phyloP scores from a whole-genome alignment of 92 coral and sea anemone species.

The Phenganax stokvisi region DNA sequence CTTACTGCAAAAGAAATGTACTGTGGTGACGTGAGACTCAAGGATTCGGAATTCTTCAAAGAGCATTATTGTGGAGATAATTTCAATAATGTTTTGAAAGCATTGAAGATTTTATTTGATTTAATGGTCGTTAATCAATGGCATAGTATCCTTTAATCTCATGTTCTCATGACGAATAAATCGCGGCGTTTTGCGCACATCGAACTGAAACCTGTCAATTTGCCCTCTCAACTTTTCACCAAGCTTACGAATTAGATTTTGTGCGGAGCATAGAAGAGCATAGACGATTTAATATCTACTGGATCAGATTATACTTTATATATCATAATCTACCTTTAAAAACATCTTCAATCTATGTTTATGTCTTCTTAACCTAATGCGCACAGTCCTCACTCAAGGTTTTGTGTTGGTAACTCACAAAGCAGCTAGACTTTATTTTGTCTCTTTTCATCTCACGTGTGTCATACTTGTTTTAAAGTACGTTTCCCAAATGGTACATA shows the following conservation, averaged over 20 bases:
- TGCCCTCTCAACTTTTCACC: too few relatives aligned
- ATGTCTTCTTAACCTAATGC: conserved; percentile 41
- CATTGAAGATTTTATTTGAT: conserved; percentile 82
- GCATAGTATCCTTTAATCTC: conserved; percentile 87
- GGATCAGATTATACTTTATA: neutral
- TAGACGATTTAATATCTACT: neutral
- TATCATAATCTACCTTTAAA: neutral
- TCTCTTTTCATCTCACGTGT: conserved; percentile 84
- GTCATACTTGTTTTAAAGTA: conserved; percentile 94
- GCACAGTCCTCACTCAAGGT: conserved; percentile 79
- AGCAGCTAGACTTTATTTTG: conserved; percentile 79
- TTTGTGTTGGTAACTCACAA: conserved; percentile 76
- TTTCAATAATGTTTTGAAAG: conserved; percentile 65
- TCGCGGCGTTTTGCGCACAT: too few relatives aligned
- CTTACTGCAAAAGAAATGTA: conserved; percentile 46
- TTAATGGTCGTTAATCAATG: conserved; percentile 93
- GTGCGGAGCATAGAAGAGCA: neutral
- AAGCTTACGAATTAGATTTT: neutral
- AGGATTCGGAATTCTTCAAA: conserved; percentile 69
- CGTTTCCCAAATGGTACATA: conserved; percentile 38
- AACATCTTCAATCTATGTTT: neutral
- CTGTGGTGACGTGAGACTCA: conserved; percentile 77
- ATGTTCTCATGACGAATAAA: too few relatives aligned
- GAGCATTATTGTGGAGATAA: conserved; percentile 89
- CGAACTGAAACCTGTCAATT: too few relatives aligned